Evolutionary conservation across 2,888 invertebrate species (phyloP).

Genomic region (Iphiclides podalirius): DNA sequence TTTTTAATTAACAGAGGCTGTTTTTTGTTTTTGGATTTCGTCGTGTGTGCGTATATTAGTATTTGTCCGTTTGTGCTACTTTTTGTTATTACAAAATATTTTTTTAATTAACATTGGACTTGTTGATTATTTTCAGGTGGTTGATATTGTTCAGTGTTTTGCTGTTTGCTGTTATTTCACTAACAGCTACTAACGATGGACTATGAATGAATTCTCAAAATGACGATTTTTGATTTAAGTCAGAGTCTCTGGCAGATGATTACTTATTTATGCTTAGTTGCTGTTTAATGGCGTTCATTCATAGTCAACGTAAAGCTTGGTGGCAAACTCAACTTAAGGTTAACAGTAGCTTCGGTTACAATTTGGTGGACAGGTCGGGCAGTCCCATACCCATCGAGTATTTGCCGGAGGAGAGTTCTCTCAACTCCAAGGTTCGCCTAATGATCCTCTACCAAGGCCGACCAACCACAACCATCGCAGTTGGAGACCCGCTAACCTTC

Average conservation of each 20-base stretch:
- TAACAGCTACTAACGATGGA: constrained; percentile 77
- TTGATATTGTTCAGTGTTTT: constrained; percentile 3
- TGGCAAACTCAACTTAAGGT: constrained; percentile 45
- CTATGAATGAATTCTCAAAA: constrained; percentile 66
- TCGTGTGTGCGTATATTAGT: too few relatives aligned
- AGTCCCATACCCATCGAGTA: constrained; percentile 96
- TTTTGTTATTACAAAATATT: too few relatives aligned
- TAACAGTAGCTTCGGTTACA: constrained; percentile 72
- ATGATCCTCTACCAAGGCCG: constrained; percentile 93
- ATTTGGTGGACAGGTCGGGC: constrained; percentile 86
- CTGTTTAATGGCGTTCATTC: constrained; percentile 64
- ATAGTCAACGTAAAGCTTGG: constrained; percentile 46
- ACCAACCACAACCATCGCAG: constrained; percentile 95
- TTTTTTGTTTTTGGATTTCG: too few relatives aligned
- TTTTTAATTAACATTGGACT: too few relatives aligned
- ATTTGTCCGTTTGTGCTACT: too few relatives aligned
- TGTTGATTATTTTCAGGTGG: too few relatives aligned
- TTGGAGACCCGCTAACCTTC: constrained; percentile 94
- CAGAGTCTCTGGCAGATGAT: too few relatives aligned
- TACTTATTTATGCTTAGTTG: too few relatives aligned
- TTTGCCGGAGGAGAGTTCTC: constrained; percentile 93
- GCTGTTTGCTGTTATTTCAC: constrained; percentile 74
- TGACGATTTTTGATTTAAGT: too few relatives aligned
- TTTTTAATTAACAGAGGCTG: too few relatives aligned
- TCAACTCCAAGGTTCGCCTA: constrained; percentile 92